Evolutionary conservation across 2,113 vertebrate genomes (phyloP).

Genomic region (Rousettus leschenaultii): DNA sequence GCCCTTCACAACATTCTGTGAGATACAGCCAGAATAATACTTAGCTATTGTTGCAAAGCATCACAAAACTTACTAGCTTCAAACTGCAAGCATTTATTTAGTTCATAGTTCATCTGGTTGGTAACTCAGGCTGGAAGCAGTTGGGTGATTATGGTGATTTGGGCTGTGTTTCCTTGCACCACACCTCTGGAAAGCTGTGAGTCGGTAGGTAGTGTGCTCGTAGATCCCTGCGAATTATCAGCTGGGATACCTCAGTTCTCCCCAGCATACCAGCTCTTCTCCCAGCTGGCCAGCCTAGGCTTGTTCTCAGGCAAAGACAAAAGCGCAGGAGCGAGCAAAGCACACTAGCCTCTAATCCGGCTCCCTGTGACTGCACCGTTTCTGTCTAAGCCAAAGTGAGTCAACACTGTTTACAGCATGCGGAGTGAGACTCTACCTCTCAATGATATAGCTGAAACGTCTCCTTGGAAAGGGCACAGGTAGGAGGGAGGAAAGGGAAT

Average conservation of each 20-base stretch:
- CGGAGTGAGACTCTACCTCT: background rate
- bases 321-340: background rate
- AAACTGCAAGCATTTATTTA: background rate
- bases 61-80: background rate
- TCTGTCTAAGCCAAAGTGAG: too few relatives aligned
- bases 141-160: fast-evolving
- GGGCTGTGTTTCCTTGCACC: fast-evolving
- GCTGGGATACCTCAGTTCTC: fast-evolving
- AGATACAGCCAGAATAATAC: background rate
- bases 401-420: fast-evolving
- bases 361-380: background rate
- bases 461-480: background rate
- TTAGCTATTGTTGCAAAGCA: background rate
- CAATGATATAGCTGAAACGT: too few relatives aligned
- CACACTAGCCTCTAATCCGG: fast-evolving
- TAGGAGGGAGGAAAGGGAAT: fast-evolving
- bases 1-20: background rate
- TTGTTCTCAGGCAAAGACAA: background rate
- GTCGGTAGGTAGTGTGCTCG: background rate
- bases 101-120: background rate
- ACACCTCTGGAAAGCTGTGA: background rate
- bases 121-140: background rate
- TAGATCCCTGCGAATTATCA: fast-evolving
- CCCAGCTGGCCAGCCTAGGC: background rate
- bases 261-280: background rate